Conservation (phyloP, 1,140 invertebrate species). For the Tetramorium parvispinum region DNA sequence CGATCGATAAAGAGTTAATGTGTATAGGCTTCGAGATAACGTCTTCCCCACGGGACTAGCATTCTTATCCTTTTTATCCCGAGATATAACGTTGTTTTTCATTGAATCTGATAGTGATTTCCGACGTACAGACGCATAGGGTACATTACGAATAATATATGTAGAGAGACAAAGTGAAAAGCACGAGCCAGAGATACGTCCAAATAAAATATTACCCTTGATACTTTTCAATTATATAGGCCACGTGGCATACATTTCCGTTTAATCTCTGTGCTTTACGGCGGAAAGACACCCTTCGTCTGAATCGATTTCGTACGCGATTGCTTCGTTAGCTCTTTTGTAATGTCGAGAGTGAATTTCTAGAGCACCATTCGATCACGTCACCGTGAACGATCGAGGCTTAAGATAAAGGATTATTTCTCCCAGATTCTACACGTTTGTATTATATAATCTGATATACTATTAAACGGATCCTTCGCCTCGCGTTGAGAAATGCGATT, state of each 20-base stretch:
- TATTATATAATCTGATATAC: too few relatives aligned
- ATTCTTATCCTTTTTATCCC: not conserved
- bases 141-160: not conserved
- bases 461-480: not conserved
- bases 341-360: not conserved
- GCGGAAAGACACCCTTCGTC: not conserved
- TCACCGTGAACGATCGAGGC: too few relatives aligned
- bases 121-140: too few relatives aligned
- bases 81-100: constrained; percentile 15
- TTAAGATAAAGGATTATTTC: too few relatives aligned
- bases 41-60: not conserved
- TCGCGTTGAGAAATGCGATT: constrained; percentile 6
- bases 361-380: constrained; percentile 12
- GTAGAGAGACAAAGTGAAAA: not conserved
- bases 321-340: too few relatives aligned
- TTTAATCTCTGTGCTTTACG: not conserved
- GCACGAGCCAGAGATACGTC: not conserved
- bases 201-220: constrained; percentile 45
- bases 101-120: not conserved
- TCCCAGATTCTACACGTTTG: too few relatives aligned
- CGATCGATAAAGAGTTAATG: constrained; percentile 64
- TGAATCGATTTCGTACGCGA: constrained; percentile 24
- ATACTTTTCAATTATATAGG: constrained; percentile 48
- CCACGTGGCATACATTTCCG: not conserved
- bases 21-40: not conserved